These are phyloP conservation scores for Theristus sp. DNA, from an alignment of 2,888 invertebrate species.

Conservation along the genomic window DNA sequence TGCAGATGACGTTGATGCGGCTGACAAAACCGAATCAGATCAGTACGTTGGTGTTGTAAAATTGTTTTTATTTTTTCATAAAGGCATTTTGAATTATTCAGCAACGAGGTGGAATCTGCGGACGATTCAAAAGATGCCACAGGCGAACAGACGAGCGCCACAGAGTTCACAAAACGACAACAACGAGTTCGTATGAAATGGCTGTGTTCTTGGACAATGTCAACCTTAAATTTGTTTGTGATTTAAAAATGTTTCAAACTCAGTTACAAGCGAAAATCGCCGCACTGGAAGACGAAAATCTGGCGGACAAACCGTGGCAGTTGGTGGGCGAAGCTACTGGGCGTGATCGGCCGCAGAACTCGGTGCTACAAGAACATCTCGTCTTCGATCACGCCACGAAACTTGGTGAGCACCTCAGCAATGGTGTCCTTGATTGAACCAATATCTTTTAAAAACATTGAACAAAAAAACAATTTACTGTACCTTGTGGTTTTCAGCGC, in stretches of 20 bases:
- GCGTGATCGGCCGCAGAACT: slow-evolving; percentile 62
- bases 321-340: slow-evolving; percentile 69
- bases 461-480: too few relatives aligned
- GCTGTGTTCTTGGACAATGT: too few relatives aligned
- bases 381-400: slow-evolving; percentile 6
- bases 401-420: background rate
- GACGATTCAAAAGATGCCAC: too few relatives aligned
- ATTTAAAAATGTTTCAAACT: background rate
- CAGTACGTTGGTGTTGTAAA: too few relatives aligned
- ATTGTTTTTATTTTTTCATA: too few relatives aligned
- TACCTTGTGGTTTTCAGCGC: slow-evolving; percentile 46
- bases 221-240: too few relatives aligned
- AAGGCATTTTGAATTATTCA: too few relatives aligned
- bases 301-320: slow-evolving; percentile 76
- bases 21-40: background rate
- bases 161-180: background rate
- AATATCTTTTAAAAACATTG: too few relatives aligned
- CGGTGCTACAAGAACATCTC: slow-evolving; percentile 67
- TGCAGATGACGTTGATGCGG: background rate
- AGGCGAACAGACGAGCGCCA: too few relatives aligned
- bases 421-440: too few relatives aligned
- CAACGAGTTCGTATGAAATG: background rate
- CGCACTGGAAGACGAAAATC: slow-evolving; percentile 30
- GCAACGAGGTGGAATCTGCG: too few relatives aligned
- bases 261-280: background rate